phyloP scores from a whole-genome alignment of 2,888 invertebrate genomes.

The Xestia sexstrigata region DNA sequence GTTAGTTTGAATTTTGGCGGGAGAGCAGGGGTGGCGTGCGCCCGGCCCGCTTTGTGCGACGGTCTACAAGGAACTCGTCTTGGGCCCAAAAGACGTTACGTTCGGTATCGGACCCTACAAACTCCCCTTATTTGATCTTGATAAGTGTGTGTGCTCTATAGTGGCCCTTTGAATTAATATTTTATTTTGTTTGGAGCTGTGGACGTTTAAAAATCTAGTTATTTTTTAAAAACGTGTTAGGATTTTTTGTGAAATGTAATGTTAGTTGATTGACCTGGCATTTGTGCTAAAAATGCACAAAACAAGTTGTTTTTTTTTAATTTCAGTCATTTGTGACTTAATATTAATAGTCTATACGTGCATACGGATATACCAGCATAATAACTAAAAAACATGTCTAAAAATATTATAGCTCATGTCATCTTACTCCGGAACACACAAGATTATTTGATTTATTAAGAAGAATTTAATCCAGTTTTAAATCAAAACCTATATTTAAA shows the following conservation, averaged over 20 bases:
- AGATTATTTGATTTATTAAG: not conserved
- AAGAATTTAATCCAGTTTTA: not conserved
- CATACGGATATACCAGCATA: not conserved
- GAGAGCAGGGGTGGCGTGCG: slow-evolving; percentile 74
- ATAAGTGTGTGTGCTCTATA: slow-evolving; percentile 81
- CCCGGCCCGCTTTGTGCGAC: slow-evolving; percentile 84
- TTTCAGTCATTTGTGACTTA: not conserved
- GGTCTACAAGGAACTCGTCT: slow-evolving; percentile 88
- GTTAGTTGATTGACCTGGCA: not conserved
- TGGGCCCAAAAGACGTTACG: slow-evolving; percentile 88
- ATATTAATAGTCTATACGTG: not conserved
- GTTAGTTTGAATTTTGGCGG: slow-evolving; percentile 78
- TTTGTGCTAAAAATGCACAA: not conserved
- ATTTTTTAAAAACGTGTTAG: not conserved
- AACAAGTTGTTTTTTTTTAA: not conserved
- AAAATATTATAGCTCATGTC: not conserved
- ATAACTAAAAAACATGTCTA: not conserved
- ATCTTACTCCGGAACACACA: not conserved
- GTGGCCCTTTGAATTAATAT: slow-evolving; percentile 70
- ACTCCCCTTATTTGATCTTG: slow-evolving; percentile 84
- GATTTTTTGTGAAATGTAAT: not conserved
- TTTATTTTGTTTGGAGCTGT: slow-evolving; percentile 1
- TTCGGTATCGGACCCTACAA: slow-evolving; percentile 80
- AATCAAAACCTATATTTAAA: not conserved
- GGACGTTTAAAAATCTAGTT: not conserved